phyloP scores from a whole-genome alignment of 2,797 vertebrate species.

The Mionectes olivaceus region DNA sequence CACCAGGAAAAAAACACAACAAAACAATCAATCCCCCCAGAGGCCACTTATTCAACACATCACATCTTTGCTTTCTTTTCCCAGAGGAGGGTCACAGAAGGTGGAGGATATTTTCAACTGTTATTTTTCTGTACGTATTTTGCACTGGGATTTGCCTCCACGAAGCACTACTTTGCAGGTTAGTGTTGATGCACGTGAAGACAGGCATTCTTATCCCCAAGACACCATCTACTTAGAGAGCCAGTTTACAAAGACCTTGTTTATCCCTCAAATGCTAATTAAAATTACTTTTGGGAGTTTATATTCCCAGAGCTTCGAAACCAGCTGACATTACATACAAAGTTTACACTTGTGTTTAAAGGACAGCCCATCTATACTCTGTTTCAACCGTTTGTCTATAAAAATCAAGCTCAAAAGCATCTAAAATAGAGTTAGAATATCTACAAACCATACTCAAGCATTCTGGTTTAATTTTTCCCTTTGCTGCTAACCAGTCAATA shows the following conservation, averaged over 20 bases:
- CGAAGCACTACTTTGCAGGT: background rate
- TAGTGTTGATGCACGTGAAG: background rate
- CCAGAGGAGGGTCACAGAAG: background rate
- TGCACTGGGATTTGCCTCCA: background rate
- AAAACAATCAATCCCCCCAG: fast-evolving
- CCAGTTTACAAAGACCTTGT: background rate
- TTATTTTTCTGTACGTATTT: background rate
- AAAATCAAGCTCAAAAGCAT: background rate
- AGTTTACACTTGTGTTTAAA: background rate
- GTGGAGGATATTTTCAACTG: background rate
- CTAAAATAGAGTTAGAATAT: background rate
- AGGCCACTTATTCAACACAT: background rate
- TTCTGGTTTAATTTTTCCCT: background rate
- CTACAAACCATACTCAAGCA: background rate
- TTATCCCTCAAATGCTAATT: background rate
- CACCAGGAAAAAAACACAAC: background rate
- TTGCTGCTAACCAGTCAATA: too few relatives aligned
- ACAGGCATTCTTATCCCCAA: background rate
- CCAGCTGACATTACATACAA: background rate
- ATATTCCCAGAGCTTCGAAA: background rate
- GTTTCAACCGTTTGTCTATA: background rate
- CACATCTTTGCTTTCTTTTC: background rate
- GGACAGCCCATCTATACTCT: background rate
- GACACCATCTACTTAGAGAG: background rate
- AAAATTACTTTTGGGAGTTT: background rate